These are phyloP conservation scores for Rhodeus uyekii DNA, from an alignment of 2,797 vertebrate genomes.

Conservation along the genomic window DNA sequence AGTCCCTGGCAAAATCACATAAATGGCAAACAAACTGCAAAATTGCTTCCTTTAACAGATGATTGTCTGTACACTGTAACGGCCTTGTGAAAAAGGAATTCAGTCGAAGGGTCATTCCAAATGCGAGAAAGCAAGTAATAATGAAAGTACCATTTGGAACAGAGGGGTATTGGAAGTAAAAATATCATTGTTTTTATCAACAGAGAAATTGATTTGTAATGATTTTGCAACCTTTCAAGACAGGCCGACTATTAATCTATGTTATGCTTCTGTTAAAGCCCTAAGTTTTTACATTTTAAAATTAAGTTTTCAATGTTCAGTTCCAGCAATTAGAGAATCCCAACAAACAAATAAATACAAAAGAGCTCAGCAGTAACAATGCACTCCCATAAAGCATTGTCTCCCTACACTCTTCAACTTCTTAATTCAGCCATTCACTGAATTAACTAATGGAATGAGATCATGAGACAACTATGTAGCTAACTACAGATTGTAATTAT, in stretches of 20 bases:
- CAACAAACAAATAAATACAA: not conserved
- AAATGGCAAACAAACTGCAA: not conserved
- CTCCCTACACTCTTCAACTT: not conserved
- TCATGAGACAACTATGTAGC: not conserved
- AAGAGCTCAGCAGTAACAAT: not conserved
- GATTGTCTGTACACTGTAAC: not conserved
- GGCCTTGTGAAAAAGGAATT: not conserved
- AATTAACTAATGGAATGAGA: not conserved
- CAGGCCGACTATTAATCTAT: not conserved
- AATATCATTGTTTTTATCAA: not conserved
- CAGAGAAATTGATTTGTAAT: not conserved
- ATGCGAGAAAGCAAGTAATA: not conserved
- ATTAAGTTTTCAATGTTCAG: not conserved
- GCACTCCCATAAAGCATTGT: not conserved
- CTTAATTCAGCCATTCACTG: not conserved
- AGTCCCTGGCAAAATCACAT: not conserved
- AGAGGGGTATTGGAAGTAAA: not conserved
- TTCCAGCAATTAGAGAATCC: not conserved
- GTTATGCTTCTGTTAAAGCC: not conserved
- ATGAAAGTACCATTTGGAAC: not conserved
- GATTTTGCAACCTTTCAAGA: constrained; percentile 7
- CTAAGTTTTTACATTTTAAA: not conserved
- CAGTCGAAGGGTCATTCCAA: not conserved
- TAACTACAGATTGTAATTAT: not conserved
- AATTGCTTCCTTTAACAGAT: not conserved